Base-by-base conservation (phyloP, 1,140 invertebrate genomes). In the Trialeurodes vaporariorum region DNA sequence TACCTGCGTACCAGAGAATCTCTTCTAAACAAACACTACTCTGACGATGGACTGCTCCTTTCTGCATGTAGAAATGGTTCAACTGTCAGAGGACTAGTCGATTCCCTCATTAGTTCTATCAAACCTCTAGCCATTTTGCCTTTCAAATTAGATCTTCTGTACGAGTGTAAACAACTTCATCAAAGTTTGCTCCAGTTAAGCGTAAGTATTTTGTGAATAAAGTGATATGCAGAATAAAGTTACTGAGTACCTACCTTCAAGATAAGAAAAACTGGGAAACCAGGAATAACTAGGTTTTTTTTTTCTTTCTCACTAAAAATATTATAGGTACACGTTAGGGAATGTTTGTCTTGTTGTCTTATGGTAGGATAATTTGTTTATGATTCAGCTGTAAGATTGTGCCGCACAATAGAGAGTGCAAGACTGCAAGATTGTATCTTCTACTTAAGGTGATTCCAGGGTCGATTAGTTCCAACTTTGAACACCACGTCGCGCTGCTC, bases 1-100 rank as follows among this genome's bases (percentile, higher is more conserved):
- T 93, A 92, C 73, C 79, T 93, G 17, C 83, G 89, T 70, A 91
- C 90, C 1, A 83, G 90, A 64, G 91, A 93, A 77, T 87, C 86
- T 13, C 83, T 93, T 12, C 78, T 93, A n/a, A 84, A 85, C 23
- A 91, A 90, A 73, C 90, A 93, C 76, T 94, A 93, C 74, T 84
- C 82, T 23, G 81, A 82, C 11, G 85, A 85, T 70, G 87, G 87
- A 34, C 80, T 93, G 49, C 78, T 91, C 64, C 82, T 89, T 64
- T 83, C 87, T 27, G 85, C 83, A 21, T 87, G 86, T 69, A 84
- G 87, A 23, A 84, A 85, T 0, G 83, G 84, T 70, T 74, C 83
- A 0, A 82, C 83, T 59, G 83, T 84, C 64, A 80, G 87, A 63
- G 80, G 83, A 66, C 78, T 90, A 17, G 82, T 89, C 67, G 88